Conservation (phyloP, 30 jellyfish, hydroid and myxozoan species). For the Cassiopea xamachana region DNA sequence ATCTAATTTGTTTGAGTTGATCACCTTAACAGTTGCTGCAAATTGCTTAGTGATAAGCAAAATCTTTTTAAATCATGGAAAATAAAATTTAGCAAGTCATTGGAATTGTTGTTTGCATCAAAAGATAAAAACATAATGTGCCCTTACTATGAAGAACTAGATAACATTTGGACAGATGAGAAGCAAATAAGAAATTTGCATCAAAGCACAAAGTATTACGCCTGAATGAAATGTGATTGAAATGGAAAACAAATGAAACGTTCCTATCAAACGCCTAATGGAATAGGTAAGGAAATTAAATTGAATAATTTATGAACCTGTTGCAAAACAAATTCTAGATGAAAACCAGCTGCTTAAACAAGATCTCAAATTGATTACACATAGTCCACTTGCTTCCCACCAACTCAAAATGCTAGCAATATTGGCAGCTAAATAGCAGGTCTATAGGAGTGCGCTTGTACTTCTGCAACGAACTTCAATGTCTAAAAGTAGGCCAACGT, state of each 20-base stretch:
- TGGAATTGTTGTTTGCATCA: background rate
- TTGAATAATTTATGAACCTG: slow-evolving; percentile 22
- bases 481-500: no score
- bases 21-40: no score
- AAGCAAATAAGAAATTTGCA: background rate
- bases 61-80: no score
- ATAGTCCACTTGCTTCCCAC: background rate
- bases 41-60: no score
- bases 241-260: background rate
- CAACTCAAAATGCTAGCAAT: background rate
- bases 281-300: background rate
- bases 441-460: no score
- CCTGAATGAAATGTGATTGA: background rate
- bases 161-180: background rate
- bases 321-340: slow-evolving; percentile 1
- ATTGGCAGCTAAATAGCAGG: background rate
- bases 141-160: background rate
- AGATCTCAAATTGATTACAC: background rate
- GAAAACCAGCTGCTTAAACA: slow-evolving; percentile 32
- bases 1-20: no score
- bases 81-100: no score
- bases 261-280: background rate
- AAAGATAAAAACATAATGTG: background rate
- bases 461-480: no score
- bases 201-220: background rate